A percentile compares a stretch with the other conserved stretches of the same genome.
phyloP scores from a whole-genome alignment of 2,888 invertebrate genomes.

The Pristionchus exspectatus region DNA sequence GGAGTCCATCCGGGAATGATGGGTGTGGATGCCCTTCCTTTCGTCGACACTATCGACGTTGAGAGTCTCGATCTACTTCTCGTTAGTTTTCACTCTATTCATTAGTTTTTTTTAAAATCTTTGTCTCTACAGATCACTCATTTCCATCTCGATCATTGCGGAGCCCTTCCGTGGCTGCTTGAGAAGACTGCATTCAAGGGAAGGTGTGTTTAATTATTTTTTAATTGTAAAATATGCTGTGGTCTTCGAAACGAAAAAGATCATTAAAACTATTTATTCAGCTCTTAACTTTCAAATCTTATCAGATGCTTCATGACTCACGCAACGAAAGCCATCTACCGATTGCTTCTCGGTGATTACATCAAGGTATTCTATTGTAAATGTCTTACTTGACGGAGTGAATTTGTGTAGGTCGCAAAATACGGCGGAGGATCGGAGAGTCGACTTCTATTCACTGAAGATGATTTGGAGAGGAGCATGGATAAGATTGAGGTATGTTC shows the following conservation, averaged over 20 bases:
- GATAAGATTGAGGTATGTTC: constrained; percentile 95
- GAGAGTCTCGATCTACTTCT: constrained; percentile 94
- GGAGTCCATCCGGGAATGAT: constrained; percentile 98
- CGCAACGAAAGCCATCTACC: constrained; percentile 98
- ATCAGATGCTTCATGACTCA: constrained; percentile 97
- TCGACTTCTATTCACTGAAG: constrained; percentile 93
- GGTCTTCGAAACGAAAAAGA: not conserved
- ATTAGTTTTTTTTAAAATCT: not conserved
- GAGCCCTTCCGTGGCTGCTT: constrained; percentile 97
- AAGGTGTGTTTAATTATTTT: constrained; percentile 52
- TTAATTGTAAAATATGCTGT: not conserved
- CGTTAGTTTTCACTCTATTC: constrained; percentile 77
- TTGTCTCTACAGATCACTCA: constrained; percentile 72
- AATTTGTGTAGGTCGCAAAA: constrained; percentile 65
- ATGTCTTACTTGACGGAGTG: no score
- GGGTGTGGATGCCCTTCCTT: constrained; percentile 97
- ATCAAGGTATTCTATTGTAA: constrained; percentile 87
- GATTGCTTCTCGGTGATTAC: constrained; percentile 98
- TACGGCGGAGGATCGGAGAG: constrained; percentile 71
- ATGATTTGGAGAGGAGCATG: constrained; percentile 97
- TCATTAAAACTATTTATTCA: no score
- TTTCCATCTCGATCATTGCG: constrained; percentile 98
- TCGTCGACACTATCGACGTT: constrained; percentile 96
- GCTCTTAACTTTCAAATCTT: no score
- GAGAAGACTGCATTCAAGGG: constrained; percentile 91